phyloP scores from a whole-genome alignment of 1,140 invertebrate genomes.

The Condylostylus longicornis region DNA sequence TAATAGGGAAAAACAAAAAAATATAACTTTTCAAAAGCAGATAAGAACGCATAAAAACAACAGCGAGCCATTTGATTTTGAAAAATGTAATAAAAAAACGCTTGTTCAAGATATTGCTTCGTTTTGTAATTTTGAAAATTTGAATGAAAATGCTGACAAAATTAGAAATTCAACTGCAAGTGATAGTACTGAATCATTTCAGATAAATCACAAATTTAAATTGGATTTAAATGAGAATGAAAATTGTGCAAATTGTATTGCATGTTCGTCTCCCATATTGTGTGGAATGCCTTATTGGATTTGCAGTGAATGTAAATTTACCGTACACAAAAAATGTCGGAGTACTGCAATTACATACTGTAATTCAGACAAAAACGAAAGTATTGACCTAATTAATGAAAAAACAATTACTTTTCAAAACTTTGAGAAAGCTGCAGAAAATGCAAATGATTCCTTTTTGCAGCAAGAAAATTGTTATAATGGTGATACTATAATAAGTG shows the following conservation, averaged over 20 bases:
- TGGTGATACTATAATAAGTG: constrained; percentile 16
- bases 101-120: no score
- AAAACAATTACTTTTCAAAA: no score
- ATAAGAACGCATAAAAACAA: constrained; percentile 8
- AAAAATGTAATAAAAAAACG: no score
- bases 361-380: no score
- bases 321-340: constrained; percentile 23
- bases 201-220: constrained; percentile 24
- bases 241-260: constrained; percentile 11
- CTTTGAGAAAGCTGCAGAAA: no score
- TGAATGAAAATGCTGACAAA: background rate
- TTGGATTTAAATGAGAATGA: constrained; percentile 19
- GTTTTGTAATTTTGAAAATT: no score
- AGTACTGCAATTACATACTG: constrained; percentile 13
- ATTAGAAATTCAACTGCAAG: background rate
- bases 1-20: constrained; percentile 18
- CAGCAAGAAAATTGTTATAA: no score
- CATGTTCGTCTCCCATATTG: constrained; percentile 17
- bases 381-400: no score
- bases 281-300: constrained; percentile 22
- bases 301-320: constrained; percentile 25
- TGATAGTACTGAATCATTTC: background rate
- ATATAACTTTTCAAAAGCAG: constrained; percentile 29
- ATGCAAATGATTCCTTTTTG: no score
- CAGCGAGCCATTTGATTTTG: no score